Evolutionary conservation across 2,113 vertebrate species (phyloP).

Genomic region (Ceyx melanurus): DNA sequence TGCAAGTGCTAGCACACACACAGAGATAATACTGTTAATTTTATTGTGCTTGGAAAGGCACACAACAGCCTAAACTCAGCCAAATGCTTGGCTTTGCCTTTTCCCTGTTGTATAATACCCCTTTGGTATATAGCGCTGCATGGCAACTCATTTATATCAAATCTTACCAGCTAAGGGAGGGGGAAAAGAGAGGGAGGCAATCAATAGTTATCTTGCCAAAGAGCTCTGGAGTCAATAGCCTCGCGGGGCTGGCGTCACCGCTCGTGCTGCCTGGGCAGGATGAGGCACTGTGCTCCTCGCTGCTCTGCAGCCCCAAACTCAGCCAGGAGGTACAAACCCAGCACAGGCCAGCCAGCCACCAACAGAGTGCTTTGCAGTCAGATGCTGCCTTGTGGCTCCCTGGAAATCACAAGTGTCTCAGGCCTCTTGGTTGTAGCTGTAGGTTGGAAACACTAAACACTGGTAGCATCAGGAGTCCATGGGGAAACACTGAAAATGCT

Average conservation of each 20-base stretch:
- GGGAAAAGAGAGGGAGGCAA: neutral
- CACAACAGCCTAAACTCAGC: neutral
- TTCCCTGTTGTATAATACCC: neutral
- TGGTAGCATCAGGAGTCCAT: neutral
- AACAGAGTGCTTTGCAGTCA: neutral
- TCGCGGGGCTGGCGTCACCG: neutral
- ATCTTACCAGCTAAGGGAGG: neutral
- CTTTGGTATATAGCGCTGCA: neutral
- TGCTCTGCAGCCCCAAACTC: neutral
- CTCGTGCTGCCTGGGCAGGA: neutral
- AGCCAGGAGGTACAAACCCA: neutral
- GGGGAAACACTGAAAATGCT: neutral
- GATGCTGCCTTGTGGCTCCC: neutral
- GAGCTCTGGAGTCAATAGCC: neutral
- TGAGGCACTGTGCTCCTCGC: neutral
- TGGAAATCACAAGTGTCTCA: rapidly evolving
- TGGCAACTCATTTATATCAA: conserved; percentile 21
- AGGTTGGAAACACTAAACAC: neutral
- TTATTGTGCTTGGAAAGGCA: conserved; percentile 10
- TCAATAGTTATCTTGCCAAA: neutral
- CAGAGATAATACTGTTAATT: conserved; percentile 37
- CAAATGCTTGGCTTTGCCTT: conserved; percentile 39
- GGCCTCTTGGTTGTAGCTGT: too few species aligned
- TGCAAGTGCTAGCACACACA: neutral
- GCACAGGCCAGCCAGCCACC: neutral